A percentile compares a stretch with the other conserved stretches of the same genome.
These are phyloP conservation scores for Emys orbicularis DNA, from an alignment of 2,797 vertebrate genomes.

Conservation along the genomic window DNA sequence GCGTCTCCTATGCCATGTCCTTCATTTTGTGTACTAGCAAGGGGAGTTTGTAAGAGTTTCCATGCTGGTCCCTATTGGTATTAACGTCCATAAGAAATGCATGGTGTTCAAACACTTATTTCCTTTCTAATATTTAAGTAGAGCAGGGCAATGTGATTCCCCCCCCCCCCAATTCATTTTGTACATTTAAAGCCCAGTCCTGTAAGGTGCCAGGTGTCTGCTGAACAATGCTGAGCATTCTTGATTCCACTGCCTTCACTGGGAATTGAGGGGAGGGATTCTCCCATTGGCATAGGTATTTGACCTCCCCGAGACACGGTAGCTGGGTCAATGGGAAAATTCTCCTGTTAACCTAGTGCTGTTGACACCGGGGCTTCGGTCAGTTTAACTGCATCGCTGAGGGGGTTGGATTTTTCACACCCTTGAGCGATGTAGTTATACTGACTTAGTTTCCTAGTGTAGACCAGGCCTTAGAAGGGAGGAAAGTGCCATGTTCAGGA, in stretches of 20 bases:
- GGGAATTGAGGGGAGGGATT: not conserved
- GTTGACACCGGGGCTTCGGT: too few relatives aligned
- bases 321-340: not conserved
- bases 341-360: not conserved
- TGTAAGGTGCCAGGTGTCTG: not conserved
- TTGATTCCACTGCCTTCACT: not conserved
- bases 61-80: not conserved
- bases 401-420: too few relatives aligned
- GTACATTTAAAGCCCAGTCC: not conserved
- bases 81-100: not conserved
- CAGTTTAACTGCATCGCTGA: too few relatives aligned
- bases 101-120: not conserved
- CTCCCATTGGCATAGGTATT: too few relatives aligned
- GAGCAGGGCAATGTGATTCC: not conserved
- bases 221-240: not conserved
- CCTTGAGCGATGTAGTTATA: too few relatives aligned
- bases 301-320: too few relatives aligned
- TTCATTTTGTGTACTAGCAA: not conserved
- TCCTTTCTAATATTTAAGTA: not conserved
- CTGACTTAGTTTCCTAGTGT: too few relatives aligned
- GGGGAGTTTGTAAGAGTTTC: not conserved
- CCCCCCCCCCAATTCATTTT: not conserved
- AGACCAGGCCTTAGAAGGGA: not conserved
- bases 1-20: not conserved
- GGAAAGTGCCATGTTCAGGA: not conserved